A percentile compares a stretch with the other conserved stretches of the same genome.
Conservation (phyloP, 2,888 invertebrate species). For the Autographa pulchrina region DNA sequence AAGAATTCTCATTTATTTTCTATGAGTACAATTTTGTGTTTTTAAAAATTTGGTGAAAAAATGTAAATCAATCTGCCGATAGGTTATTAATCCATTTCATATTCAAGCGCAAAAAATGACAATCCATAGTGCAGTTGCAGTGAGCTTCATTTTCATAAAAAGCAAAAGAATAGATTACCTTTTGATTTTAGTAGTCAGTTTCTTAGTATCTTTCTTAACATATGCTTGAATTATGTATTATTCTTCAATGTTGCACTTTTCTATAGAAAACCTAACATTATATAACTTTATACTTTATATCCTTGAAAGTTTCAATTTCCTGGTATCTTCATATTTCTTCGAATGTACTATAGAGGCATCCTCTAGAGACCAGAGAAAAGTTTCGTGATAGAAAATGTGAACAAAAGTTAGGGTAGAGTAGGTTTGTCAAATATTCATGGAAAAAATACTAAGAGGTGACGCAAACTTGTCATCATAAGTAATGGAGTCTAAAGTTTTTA, state of each 20-base stretch:
- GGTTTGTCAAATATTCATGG: constrained; percentile 46
- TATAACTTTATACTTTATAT: constrained; percentile 24
- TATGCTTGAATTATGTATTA: neutral
- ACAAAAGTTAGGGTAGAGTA: constrained; percentile 49
- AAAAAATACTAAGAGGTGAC: constrained; percentile 5
- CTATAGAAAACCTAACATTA: constrained; percentile 3
- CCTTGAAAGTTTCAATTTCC: constrained; percentile 27
- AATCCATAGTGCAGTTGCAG: no score
- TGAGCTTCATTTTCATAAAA: no score
- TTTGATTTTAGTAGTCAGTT: no score
- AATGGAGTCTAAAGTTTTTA: neutral
- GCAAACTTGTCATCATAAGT: constrained; percentile 31
- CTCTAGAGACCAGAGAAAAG: constrained; percentile 46
- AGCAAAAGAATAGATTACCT: no score
- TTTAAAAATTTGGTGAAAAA: no score
- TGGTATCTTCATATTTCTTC: constrained; percentile 18
- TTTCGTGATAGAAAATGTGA: constrained; percentile 44
- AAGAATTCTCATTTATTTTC: no score
- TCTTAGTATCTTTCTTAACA: no score
- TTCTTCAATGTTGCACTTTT: neutral
- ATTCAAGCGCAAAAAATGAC: no score
- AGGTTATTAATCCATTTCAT: no score
- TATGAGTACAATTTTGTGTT: no score
- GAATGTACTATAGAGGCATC: constrained; percentile 32
- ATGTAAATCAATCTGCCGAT: no score